Evolutionary conservation across 1,140 invertebrate genomes (phyloP).

Genomic region (Apis florea): DNA sequence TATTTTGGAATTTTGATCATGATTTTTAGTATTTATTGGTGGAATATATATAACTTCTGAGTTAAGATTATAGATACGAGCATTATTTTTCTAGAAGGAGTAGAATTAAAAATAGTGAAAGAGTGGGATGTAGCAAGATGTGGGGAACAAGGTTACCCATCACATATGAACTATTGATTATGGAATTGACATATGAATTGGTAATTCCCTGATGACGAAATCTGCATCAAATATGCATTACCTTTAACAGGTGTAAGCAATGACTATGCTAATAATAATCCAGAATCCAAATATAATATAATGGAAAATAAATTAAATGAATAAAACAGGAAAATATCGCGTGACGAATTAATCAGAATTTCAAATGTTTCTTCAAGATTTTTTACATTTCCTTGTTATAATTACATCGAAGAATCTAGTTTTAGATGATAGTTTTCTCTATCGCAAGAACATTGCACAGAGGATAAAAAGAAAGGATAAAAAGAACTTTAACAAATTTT

Average conservation of each 20-base stretch:
- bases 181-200: constrained; percentile 2
- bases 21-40: too few relatives aligned
- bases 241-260: neutral
- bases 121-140: neutral
- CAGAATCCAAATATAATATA: too few relatives aligned
- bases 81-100: too few relatives aligned
- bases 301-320: neutral
- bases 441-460: too few relatives aligned
- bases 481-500: too few relatives aligned
- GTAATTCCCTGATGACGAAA: neutral
- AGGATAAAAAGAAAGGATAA: too few relatives aligned
- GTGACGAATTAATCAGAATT: neutral
- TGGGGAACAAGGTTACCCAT: neutral
- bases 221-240: constrained; percentile 1
- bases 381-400: too few relatives aligned
- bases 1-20: too few relatives aligned
- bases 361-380: neutral
- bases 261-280: neutral
- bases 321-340: neutral
- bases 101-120: neutral
- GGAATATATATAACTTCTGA: too few relatives aligned
- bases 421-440: too few relatives aligned
- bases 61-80: too few relatives aligned
- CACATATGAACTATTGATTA: neutral
- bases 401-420: too few relatives aligned